Percentiles rank a stretch among this genome's conserved stretches.
phyloP scores from a whole-genome alignment of 2,888 invertebrate genomes.

The Drosophila nr. perissopoda region DNA sequence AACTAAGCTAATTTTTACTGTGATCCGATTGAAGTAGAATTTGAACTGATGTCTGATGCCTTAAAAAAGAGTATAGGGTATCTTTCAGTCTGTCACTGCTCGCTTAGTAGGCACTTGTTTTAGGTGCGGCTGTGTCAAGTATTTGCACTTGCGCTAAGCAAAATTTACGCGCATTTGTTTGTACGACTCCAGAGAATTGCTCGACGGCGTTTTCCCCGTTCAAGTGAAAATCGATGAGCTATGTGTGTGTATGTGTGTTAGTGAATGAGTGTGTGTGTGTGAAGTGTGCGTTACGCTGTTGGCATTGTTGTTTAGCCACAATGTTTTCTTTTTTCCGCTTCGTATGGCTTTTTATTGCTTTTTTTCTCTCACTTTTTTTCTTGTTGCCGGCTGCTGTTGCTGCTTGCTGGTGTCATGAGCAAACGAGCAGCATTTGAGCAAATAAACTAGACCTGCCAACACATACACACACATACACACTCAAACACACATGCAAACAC shows the following conservation, averaged over 20 bases:
- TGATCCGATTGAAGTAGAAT: background rate
- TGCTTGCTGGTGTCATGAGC: constrained; percentile 74
- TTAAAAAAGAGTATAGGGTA: constrained; percentile 10
- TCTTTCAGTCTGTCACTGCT: constrained; percentile 1
- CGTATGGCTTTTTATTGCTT: constrained; percentile 76
- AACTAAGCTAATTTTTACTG: background rate
- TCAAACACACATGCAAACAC: constrained; percentile 31
- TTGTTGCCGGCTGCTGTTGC: constrained; percentile 29
- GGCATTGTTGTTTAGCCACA: constrained; percentile 74
- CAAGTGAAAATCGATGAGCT: constrained; percentile 76
- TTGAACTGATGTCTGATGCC: background rate
- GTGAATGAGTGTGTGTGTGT: constrained; percentile 11
- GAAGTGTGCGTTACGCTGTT: constrained; percentile 58
- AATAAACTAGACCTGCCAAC: constrained; percentile 72
- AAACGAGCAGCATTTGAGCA: constrained; percentile 76
- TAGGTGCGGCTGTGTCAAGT: constrained; percentile 78
- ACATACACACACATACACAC: constrained; percentile 23
- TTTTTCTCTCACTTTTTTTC: constrained; percentile 37
- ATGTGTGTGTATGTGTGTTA: constrained; percentile 15
- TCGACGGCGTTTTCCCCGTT: constrained; percentile 48
- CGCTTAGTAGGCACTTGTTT: constrained; percentile 19
- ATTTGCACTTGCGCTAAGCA: constrained; percentile 78
- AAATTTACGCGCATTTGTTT: constrained; percentile 82
- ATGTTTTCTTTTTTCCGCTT: constrained; percentile 77
- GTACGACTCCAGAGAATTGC: constrained; percentile 70